Percentiles rank a stretch among this genome's conserved stretches.
Evolutionary conservation across 1,140 invertebrate species (phyloP).

Genomic region (Harpegnathos saltator): DNA sequence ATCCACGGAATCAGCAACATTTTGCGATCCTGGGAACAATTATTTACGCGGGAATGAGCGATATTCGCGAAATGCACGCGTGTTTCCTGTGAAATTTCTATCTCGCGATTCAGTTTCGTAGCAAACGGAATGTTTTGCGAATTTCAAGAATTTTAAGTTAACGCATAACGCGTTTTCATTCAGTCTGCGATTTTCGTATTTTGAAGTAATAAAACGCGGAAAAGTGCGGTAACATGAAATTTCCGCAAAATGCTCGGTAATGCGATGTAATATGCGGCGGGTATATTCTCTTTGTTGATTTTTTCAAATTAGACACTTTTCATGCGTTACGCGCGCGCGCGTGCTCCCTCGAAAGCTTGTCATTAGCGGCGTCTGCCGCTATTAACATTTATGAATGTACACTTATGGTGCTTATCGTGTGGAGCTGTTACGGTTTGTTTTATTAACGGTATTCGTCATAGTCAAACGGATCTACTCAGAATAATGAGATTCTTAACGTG

Average conservation of each 20-base stretch:
- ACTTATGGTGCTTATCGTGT: constrained; percentile 14
- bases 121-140: neutral
- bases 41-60: neutral
- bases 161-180: neutral
- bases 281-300: constrained; percentile 12
- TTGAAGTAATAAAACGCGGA: neutral
- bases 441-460: constrained; percentile 36
- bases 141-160: constrained; percentile 17
- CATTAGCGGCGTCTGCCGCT: neutral
- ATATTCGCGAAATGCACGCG: neutral
- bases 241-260: too few relatives aligned
- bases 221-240: neutral
- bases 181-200: neutral
- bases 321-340: neutral
- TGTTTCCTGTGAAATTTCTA: neutral
- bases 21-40: constrained; percentile 82
- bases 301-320: constrained; percentile 2
- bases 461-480: constrained; percentile 9
- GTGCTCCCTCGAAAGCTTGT: too few relatives aligned
- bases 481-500: constrained; percentile 33
- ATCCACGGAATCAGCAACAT: constrained; percentile 85
- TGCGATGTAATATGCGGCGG: neutral
- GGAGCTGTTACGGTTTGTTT: constrained; percentile 6
- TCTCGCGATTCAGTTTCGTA: neutral
- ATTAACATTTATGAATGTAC: constrained; percentile 44